These are phyloP conservation scores for Lacerta agilis DNA, from an alignment of 2,797 vertebrate species.

Conservation along the genomic window DNA sequence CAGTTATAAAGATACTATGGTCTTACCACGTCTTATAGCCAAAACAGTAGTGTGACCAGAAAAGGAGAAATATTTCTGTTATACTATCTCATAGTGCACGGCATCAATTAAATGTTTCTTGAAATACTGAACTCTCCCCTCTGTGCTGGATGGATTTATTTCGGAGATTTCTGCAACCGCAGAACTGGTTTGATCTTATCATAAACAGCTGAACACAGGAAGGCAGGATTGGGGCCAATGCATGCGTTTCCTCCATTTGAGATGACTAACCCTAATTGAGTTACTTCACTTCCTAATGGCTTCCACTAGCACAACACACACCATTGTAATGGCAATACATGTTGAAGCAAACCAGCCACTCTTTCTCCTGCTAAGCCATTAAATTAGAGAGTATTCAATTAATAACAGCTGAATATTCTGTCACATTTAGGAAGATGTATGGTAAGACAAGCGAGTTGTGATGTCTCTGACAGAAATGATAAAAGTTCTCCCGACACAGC, in stretches of 20 bases:
- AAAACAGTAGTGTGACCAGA: not conserved
- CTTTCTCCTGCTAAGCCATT: slow-evolving; percentile 84
- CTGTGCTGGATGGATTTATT: not conserved
- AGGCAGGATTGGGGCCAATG: slow-evolving; percentile 3
- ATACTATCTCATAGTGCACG: not conserved
- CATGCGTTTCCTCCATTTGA: not conserved
- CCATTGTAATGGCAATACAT: slow-evolving; percentile 50
- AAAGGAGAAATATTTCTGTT: not conserved
- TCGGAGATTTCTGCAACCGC: slow-evolving; percentile 1
- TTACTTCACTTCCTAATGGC: slow-evolving; percentile 1
- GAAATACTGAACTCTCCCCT: not conserved
- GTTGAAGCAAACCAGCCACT: slow-evolving; percentile 79
- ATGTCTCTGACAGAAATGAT: slow-evolving; percentile 96
- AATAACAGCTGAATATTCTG: slow-evolving; percentile 97
- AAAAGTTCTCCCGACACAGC: slow-evolving; percentile 89
- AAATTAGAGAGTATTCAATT: slow-evolving; percentile 99
- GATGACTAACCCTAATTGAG: slow-evolving; percentile 1
- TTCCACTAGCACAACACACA: slow-evolving; percentile 10
- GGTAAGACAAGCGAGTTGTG: slow-evolving; percentile 93
- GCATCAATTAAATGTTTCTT: not conserved
- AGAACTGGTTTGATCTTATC: not conserved
- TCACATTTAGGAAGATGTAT: slow-evolving; percentile 98
- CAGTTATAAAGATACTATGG: not conserved
- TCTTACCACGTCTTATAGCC: not conserved
- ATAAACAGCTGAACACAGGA: not conserved